Evolutionary conservation across 1,140 invertebrate genomes (phyloP).

Genomic region (Octopus sinensis): DNA sequence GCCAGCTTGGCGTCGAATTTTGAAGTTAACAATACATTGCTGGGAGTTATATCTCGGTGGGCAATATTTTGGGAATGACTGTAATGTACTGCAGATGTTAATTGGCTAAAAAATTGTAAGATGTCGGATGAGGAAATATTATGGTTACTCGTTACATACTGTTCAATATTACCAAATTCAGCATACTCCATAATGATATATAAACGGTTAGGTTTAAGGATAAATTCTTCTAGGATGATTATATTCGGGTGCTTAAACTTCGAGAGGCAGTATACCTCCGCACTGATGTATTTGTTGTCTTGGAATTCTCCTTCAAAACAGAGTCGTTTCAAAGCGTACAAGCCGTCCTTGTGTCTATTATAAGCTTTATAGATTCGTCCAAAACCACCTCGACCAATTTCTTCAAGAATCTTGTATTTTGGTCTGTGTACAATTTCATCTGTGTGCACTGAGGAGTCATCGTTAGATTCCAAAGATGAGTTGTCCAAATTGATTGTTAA

Average conservation of each 20-base stretch:
- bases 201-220: constrained; percentile 19
- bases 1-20: constrained; percentile 30
- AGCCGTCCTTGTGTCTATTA: not conserved
- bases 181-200: constrained; percentile 41
- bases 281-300: constrained; percentile 32
- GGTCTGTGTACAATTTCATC: not conserved
- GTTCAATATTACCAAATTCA: constrained; percentile 32
- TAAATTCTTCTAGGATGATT: constrained; percentile 29
- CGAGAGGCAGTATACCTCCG: constrained; percentile 34
- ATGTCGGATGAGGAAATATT: constrained; percentile 19
- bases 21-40: constrained; percentile 33
- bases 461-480: too few species aligned
- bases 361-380: constrained; percentile 34
- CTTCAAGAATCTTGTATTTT: constrained; percentile 25
- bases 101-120: constrained; percentile 24
- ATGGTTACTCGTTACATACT: constrained; percentile 15
- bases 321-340: constrained; percentile 34
- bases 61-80: constrained; percentile 34
- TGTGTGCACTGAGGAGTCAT: too few species aligned
- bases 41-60: constrained; percentile 38
- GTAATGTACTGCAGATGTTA: constrained; percentile 29
- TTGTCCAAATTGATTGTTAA: too few species aligned
- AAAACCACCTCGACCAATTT: constrained; percentile 37
- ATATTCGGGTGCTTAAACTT: constrained; percentile 29
- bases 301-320: constrained; percentile 23